Percentiles rank a stretch among this genome's conserved stretches.
These are phyloP conservation scores for Cladopsammia gracilis DNA, from an alignment of 64 coral and sea anemone species.

Conservation along the genomic window DNA sequence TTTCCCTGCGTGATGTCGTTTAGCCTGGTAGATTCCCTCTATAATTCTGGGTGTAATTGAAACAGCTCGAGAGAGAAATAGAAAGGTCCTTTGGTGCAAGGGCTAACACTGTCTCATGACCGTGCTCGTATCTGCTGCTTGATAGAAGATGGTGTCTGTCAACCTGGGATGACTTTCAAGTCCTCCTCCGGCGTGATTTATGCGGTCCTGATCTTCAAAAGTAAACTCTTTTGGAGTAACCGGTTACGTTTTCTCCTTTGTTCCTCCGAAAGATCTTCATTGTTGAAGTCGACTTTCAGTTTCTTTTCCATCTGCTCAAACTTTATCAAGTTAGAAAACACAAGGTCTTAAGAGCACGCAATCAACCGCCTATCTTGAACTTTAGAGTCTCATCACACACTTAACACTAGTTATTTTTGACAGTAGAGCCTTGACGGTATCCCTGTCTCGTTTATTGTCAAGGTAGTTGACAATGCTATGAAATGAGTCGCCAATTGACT, in stretches of 20 bases:
- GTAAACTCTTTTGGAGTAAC: conserved; percentile 48
- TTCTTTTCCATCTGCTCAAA: conserved; percentile 50
- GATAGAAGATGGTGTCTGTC: background rate
- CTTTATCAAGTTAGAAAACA: conserved; percentile 20
- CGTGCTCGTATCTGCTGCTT: conserved; percentile 8
- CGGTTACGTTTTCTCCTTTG: conserved; percentile 46
- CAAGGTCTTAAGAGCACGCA: background rate
- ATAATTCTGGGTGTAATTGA: too few species aligned
- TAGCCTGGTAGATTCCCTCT: too few species aligned
- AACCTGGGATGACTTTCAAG: conserved; percentile 30
- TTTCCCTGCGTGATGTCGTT: too few species aligned
- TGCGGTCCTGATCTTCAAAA: conserved; percentile 18
- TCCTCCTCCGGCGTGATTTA: conserved; percentile 20
- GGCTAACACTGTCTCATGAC: background rate
- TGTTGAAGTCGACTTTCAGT: background rate
- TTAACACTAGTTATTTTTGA: conserved; percentile 51
- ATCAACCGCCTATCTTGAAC: conserved; percentile 42
- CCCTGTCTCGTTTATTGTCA: conserved; percentile 62
- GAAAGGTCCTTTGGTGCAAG: too few species aligned
- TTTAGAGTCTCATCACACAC: background rate
- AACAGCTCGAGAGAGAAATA: too few species aligned
- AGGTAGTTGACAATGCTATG: conserved; percentile 24
- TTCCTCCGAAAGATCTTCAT: conserved; percentile 2
- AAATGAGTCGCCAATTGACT: conserved; percentile 7
- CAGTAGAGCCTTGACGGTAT: conserved; percentile 49